Percentiles rank a stretch among this genome's conserved stretches.
Conservation (phyloP, 2,888 invertebrate genomes). For the Pheosia tremula region DNA sequence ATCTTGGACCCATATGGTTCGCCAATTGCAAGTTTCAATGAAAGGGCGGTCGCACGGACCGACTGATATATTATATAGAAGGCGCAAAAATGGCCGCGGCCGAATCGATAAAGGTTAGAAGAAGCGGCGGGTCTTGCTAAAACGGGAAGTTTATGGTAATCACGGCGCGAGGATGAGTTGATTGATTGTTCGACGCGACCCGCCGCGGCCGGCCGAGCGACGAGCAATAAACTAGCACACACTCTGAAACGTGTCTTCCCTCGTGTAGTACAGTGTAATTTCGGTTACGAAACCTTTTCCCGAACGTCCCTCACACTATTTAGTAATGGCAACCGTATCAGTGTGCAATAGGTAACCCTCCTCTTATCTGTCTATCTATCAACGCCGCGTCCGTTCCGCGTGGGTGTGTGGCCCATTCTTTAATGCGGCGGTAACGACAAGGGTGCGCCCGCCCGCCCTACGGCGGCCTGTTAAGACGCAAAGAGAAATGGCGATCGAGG, state of each 20-base stretch:
- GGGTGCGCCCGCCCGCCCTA: slow-evolving; percentile 55
- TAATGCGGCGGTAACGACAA: slow-evolving; percentile 64
- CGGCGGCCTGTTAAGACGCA: slow-evolving; percentile 60
- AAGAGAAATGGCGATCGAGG: slow-evolving; percentile 80
- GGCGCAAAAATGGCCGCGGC: slow-evolving; percentile 71
- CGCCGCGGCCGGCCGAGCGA: slow-evolving; percentile 50
- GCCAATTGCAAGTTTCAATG: slow-evolving; percentile 77
- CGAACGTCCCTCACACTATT: slow-evolving; percentile 34
- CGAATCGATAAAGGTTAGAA: slow-evolving; percentile 80
- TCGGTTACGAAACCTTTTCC: slow-evolving; percentile 31
- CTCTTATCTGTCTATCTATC: slow-evolving; percentile 39
- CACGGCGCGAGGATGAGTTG: slow-evolving; percentile 74
- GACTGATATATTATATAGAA: slow-evolving; percentile 70
- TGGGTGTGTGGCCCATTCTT: slow-evolving; percentile 56
- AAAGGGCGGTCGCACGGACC: slow-evolving; percentile 64
- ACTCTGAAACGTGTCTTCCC: slow-evolving; percentile 43
- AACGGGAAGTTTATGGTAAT: slow-evolving; percentile 84
- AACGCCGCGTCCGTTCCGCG: slow-evolving; percentile 34
- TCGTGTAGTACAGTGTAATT: slow-evolving; percentile 40
- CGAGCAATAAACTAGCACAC: slow-evolving; percentile 34
- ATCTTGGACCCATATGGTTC: slow-evolving; percentile 64
- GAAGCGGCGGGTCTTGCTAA: slow-evolving; percentile 75
- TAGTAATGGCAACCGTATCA: slow-evolving; percentile 40
- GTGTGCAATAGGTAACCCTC: slow-evolving; percentile 35
- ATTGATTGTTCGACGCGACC: slow-evolving; percentile 75